Base-by-base conservation (phyloP, 1,140 invertebrate species). In the Hormaphis cornu region DNA sequence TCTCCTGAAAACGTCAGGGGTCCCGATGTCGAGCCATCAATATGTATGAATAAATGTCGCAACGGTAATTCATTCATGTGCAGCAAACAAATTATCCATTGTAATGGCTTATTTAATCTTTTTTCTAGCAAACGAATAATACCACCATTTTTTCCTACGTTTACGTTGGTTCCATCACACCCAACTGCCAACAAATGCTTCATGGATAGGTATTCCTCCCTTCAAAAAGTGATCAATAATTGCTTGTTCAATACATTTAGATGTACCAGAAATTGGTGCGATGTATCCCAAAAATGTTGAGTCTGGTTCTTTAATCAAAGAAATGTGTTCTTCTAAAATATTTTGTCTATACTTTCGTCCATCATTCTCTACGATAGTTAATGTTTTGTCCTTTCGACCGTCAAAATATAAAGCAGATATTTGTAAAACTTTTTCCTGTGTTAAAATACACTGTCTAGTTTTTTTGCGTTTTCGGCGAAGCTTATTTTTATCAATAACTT, bases 291-390 rank as follows among this genome's bases (percentile, higher is more conserved):
- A 70, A 69, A 74, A 75, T 18, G 53, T 24, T 44, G 71, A 73
- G 12, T 72, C 73, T n/a, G 74, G 76, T 72, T 77, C 75, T 56
- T 69, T 52, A 26, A 76, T 54, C 10, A 77, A 28, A 2, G 75
- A 73, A 35, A 75, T 72, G 48, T 75, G 74, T 37, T 75, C 74
- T 66, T 75, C 72, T 42, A 40, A 54, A 37, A 69, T 59, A 69
- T 56, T 71, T 66, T 66, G 72, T 59, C 42, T 3, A 70, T 73
- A 69, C 35, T 48, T 69, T 72, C 73, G 76, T 35, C 61, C 63
- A 46, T 63, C 70, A 71, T 73, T 74, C 71, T 74, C 59, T 28
- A 33, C n/a, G 12, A 28, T 54, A 30, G 7, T 28, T 28, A 54
- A 28, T 33, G 52, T 54, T 28, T 54, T 33, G 52, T 54, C 52